These are phyloP conservation scores for Chaitophorus viminalis DNA, from an alignment of 2,888 invertebrate genomes.

Conservation along the genomic window DNA sequence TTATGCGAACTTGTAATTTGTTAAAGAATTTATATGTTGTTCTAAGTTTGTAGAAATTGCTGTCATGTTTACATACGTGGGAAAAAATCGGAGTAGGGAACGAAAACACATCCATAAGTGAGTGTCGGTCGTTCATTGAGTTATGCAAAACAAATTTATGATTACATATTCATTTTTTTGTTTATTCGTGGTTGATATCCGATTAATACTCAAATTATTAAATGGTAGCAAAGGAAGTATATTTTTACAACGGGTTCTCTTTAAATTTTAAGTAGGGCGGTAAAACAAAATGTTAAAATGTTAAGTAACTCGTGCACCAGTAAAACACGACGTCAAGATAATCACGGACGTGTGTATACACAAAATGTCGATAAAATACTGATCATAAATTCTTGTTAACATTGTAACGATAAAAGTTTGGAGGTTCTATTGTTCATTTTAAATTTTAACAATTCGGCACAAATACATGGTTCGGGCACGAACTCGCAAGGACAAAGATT, in stretches of 20 bases:
- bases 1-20: not conserved
- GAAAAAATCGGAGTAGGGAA: not conserved
- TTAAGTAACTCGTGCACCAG: conserved; percentile 10
- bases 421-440: not conserved
- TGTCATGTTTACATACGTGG: not conserved
- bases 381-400: not conserved
- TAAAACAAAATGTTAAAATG: conserved; percentile 12
- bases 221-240: not conserved
- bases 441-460: too few relatives aligned
- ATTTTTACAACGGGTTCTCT: not conserved
- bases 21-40: not conserved
- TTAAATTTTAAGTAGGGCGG: conserved; percentile 8
- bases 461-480: not conserved
- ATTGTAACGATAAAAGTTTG: too few relatives aligned
- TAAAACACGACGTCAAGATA: conserved; percentile 4
- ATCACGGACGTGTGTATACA: not conserved
- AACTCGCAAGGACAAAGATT: not conserved
- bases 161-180: not conserved
- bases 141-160: not conserved
- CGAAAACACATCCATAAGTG: not conserved
- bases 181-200: conserved; percentile 8
- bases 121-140: not conserved
- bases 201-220: not conserved
- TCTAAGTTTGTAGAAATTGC: not conserved
- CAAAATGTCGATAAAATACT: not conserved